phyloP scores from a whole-genome alignment of 2,113 vertebrate genomes.

The Muntiacus reevesi region DNA sequence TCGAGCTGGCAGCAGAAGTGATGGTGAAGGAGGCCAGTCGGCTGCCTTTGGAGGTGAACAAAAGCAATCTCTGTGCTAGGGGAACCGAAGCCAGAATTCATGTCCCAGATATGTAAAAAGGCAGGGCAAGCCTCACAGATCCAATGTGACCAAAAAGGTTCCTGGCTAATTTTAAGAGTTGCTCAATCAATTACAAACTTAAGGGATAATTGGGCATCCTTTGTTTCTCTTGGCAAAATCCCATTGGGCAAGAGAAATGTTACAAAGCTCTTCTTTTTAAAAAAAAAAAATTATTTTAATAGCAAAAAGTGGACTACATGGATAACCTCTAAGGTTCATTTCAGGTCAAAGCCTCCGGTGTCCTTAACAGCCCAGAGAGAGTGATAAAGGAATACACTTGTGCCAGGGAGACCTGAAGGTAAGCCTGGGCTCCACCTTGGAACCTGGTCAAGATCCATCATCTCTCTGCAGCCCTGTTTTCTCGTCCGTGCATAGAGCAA shows the following conservation, averaged over 20 bases:
- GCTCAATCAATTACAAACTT: conserved; percentile 15
- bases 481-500: background rate
- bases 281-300: background rate
- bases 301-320: background rate
- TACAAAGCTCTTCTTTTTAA: background rate
- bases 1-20: background rate
- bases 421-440: background rate
- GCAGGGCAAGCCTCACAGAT: background rate
- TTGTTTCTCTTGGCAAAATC: conserved; percentile 50
- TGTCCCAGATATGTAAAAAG: background rate
- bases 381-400: background rate
- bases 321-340: background rate
- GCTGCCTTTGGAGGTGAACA: background rate
- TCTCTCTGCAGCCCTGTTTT: background rate
- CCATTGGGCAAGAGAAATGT: conserved; percentile 36
- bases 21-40: background rate
- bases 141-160: background rate
- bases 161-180: conserved; percentile 25
- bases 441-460: background rate
- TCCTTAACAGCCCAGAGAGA: background rate
- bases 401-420: background rate
- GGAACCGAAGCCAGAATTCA: background rate
- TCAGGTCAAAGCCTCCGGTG: background rate
- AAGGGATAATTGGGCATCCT: background rate
- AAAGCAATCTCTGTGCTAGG: background rate